Base-by-base conservation (phyloP, 1,140 invertebrate species). In the Spodoptera litura region DNA sequence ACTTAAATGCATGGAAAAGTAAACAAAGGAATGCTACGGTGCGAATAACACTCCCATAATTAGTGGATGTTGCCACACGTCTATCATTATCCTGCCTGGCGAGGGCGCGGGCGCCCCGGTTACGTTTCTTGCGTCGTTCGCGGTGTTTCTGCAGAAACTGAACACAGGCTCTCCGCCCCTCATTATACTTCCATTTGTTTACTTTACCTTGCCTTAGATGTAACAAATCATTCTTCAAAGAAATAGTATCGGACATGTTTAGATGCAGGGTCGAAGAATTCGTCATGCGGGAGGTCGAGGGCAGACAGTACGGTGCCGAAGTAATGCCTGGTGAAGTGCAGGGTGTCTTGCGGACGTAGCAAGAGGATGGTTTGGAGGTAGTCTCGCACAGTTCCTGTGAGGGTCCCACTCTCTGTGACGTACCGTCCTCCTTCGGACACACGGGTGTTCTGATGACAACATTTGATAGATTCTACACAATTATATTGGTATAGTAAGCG, bases 291-390 rank as follows among this genome's bases (percentile, higher is more conserved):
- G n/a, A 95, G 74, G 73, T 93, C 92, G 53, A 94, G 79, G 25
- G 95, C 81, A 4, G 94, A 94, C 0, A 94, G 87, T 49, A 95
- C 95, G 4, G 90, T 88, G 56, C 93, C 89, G 85, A 96, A 96
- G 85, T 96, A 96, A 74, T 96, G 94, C 51, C 94, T 92, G 2
- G 96, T 96, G 82, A 96, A 96, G 56, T 95, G 91, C 61, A 96
- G 78, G 13, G 96, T 94, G 53, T 96, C 95, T 15, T 93, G 83
- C 3, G 96, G 96, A 79, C 96, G 96, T n/a, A 96, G 89, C 82
- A 95, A 83, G 51, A 96, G 87, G 13, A 96, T 87, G 2, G 95
- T 94, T 82, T 96, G 95, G 10, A 96, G 89, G 76, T 96, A 96
- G 89, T 96, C 96, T 0, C 94, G 92, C 12, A 96, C 92, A 6